A percentile compares a stretch with the other conserved stretches of the same genome.
Evolutionary conservation across 2,113 vertebrate genomes (phyloP).

Genomic region (Crotalus horridus): DNA sequence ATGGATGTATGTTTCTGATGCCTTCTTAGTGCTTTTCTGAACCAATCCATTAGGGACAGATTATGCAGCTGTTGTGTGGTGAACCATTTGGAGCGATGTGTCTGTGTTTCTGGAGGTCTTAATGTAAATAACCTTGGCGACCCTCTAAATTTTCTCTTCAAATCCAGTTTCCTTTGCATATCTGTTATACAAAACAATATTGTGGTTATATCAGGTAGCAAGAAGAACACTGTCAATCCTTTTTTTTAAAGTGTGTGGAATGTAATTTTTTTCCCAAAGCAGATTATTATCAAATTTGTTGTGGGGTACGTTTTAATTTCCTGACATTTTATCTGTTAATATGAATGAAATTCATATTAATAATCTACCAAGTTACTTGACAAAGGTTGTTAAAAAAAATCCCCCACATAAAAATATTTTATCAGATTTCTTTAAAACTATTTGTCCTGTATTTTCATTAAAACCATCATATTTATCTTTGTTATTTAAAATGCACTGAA

Average conservation of each 20-base stretch:
- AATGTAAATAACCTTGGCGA: constrained; percentile 84
- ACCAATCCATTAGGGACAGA: constrained; percentile 66
- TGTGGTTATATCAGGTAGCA: constrained; percentile 70
- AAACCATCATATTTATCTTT: constrained; percentile 63
- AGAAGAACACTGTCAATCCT: constrained; percentile 68
- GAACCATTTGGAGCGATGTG: constrained; percentile 77
- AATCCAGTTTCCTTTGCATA: constrained; percentile 78
- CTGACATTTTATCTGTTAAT: constrained; percentile 81
- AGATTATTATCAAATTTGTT: constrained; percentile 65
- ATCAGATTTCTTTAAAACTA: constrained; percentile 62
- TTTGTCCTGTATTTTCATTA: constrained; percentile 56
- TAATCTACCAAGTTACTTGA: constrained; percentile 59
- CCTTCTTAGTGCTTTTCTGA: constrained; percentile 79
- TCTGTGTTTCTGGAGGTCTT: constrained; percentile 86
- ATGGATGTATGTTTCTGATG: constrained; percentile 84
- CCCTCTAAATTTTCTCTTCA: constrained; percentile 66
- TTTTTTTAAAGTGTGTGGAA: constrained; percentile 67
- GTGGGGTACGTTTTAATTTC: constrained; percentile 77
- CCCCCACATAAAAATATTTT: constrained; percentile 56
- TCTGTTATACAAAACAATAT: constrained; percentile 74
- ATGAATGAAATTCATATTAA: constrained; percentile 68
- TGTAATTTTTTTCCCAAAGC: constrained; percentile 66
- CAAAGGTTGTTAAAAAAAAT: constrained; percentile 64
- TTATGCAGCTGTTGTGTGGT: constrained; percentile 75
- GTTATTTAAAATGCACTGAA: constrained; percentile 66